Conservation (phyloP, 1,140 invertebrate species). For the Laupala kohalensis region DNA sequence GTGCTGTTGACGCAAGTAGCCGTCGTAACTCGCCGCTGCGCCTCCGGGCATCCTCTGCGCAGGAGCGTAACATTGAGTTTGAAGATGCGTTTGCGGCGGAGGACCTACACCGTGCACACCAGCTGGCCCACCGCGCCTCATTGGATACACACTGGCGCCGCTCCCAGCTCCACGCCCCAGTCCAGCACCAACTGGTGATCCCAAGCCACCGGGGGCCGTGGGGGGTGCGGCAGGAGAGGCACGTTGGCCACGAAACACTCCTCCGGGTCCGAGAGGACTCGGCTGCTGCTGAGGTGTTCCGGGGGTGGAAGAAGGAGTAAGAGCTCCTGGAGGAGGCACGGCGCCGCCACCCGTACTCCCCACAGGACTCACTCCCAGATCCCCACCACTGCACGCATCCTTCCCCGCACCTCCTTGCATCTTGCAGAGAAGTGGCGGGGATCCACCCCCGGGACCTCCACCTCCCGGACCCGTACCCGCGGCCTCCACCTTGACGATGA, state of each 20-base stretch:
- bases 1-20: background rate
- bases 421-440: background rate
- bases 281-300: constrained; percentile 42
- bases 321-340: constrained; percentile 40
- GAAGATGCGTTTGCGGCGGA: background rate
- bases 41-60: constrained; percentile 5
- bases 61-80: constrained; percentile 2
- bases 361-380: background rate
- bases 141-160: background rate
- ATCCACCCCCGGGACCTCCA: background rate
- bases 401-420: background rate
- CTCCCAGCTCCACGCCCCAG: background rate
- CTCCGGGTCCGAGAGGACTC: constrained; percentile 27
- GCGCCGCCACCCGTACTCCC: background rate
- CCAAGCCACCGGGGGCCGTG: background rate
- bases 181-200: background rate
- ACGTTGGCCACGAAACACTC: background rate
- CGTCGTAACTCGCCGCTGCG: background rate
- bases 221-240: background rate
- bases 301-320: constrained; percentile 50
- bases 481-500: constrained; percentile 18
- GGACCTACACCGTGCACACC: background rate
- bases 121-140: no score
- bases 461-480: background rate
- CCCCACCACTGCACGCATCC: background rate